Base-by-base conservation (phyloP, 2,797 vertebrate genomes). In the Rhinatrema bivittatum region DNA sequence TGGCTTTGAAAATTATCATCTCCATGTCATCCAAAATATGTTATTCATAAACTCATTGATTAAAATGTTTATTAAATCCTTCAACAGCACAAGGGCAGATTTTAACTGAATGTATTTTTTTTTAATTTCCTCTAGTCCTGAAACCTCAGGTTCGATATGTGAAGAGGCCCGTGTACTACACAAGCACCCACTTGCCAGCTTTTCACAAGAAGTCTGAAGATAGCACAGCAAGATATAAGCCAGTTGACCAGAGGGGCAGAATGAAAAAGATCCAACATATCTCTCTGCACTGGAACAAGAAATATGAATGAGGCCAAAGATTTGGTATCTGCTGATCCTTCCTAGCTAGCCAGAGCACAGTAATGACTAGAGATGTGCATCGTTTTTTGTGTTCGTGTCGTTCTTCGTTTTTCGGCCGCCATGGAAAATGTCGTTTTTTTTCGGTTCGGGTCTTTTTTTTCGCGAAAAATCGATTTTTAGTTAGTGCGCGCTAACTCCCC, bases 221-320 rank as follows among this genome's bases (percentile, higher is more conserved):
- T 10, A 60, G 59, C 3, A 33, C 18, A 0, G 41, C 28, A 20
- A 81, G 62, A 33, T 68, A 48, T 28, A 82, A 73, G 13, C 71
- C 86, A 33, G 66, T 86, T 25, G 91, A 96, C 20, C 82, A 88
- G 42, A 84, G 91, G 16, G 79, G 72, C 54, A 92, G 79, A 64
- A 87, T 90, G 76, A 86, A 84, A 39, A 89, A 84, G 60, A 86
- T 95, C 26, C 88, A 94, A 53, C 56, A 66, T 44, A 94, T 96
- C 68, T 93, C 88, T 12, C 75, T 91, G 34, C 82, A 76, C 7
- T 85, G 85, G 63, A 79, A 78, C 27, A 88, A 82, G 68, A 91
- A 84, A 50, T 75, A 70, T 35, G 22, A 32, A 20, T 28, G 7
- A 6, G 4, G 15, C 9, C 9, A 7, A 4, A 16, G 10, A 28